These are phyloP conservation scores for Apamea epomidion DNA, from an alignment of 2,888 invertebrate species.

Conservation along the genomic window DNA sequence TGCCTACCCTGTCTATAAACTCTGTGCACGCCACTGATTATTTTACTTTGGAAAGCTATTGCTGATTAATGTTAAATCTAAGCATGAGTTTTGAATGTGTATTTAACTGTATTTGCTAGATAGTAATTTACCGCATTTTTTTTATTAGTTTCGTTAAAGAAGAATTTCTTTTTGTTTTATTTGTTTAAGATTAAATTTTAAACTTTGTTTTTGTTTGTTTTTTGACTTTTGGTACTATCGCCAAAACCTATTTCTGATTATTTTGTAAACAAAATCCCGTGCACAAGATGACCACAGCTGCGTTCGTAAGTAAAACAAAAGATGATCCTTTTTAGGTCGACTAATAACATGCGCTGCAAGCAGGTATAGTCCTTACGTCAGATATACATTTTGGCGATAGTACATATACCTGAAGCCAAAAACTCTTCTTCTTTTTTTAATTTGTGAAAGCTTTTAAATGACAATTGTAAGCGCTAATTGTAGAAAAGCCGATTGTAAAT, in stretches of 20 bases:
- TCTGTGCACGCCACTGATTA: too few species aligned
- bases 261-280: too few species aligned
- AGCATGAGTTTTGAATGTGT: neutral
- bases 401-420: neutral
- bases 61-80: neutral
- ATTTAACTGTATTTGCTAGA: neutral
- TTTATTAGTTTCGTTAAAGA: neutral
- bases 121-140: neutral
- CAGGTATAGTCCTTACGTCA: too few species aligned
- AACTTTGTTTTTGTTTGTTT: neutral
- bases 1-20: too few species aligned
- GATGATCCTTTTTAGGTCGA: too few species aligned
- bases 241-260: too few species aligned
- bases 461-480: neutral
- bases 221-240: neutral
- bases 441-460: neutral
- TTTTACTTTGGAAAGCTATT: too few species aligned
- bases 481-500: neutral
- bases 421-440: neutral
- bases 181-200: neutral
- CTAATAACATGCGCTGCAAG: too few species aligned
- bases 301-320: too few species aligned
- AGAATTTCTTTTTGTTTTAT: neutral
- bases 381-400: too few species aligned
- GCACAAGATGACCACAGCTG: too few species aligned